phyloP scores from a whole-genome alignment of 1,140 invertebrate genomes.

The Dolichoris vasculosae region DNA sequence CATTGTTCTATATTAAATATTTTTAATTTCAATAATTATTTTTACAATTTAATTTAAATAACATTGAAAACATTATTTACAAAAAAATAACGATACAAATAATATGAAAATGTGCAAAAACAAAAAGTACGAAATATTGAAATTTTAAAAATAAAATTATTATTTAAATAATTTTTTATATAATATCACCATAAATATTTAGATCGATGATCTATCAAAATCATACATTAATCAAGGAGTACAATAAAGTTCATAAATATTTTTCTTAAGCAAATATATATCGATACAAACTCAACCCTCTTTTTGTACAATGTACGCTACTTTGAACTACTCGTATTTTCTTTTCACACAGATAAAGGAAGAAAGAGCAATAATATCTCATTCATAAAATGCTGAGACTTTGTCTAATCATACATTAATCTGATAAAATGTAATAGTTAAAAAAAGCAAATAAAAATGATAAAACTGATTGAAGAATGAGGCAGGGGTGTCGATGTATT shows the following conservation, averaged over 20 bases:
- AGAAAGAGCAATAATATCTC: slow-evolving; percentile 28
- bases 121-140: too few relatives aligned
- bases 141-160: too few relatives aligned
- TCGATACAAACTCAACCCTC: neutral
- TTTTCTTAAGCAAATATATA: neutral
- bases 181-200: neutral
- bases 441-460: slow-evolving; percentile 18
- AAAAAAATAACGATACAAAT: too few relatives aligned
- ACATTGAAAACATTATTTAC: too few relatives aligned
- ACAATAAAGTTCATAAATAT: slow-evolving; percentile 6
- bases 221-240: neutral
- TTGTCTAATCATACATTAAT: neutral
- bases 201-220: neutral
- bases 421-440: slow-evolving; percentile 9
- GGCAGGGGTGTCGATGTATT: slow-evolving; percentile 52
- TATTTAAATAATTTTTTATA: too few relatives aligned
- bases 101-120: too few relatives aligned
- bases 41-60: too few relatives aligned
- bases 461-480: neutral
- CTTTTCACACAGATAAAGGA: neutral
- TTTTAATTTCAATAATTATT: too few relatives aligned
- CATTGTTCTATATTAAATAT: too few relatives aligned
- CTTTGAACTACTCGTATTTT: neutral
- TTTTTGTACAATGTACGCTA: neutral
- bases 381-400: neutral